Conservation (phyloP, 2,888 invertebrate species). For the Trisateles emortualis region DNA sequence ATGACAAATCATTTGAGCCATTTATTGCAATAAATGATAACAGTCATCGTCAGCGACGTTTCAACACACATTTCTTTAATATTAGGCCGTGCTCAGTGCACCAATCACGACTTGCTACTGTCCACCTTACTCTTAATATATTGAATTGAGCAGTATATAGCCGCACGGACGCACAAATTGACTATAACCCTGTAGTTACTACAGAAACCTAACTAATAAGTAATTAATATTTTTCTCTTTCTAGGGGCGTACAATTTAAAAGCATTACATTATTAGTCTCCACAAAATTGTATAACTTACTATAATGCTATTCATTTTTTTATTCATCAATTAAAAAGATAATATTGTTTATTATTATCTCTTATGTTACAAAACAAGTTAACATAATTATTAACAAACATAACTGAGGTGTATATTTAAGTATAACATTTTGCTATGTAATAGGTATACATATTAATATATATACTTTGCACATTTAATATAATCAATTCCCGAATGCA, state of each 20-base stretch:
- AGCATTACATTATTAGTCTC: constrained; percentile 80
- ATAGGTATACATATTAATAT: constrained; percentile 48
- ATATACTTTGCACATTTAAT: constrained; percentile 46
- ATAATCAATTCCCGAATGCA: constrained; percentile 80
- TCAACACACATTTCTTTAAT: constrained; percentile 51
- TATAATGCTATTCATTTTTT: constrained; percentile 68
- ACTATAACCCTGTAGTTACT: constrained; percentile 80
- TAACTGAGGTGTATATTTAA: constrained; percentile 45
- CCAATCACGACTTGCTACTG: constrained; percentile 69
- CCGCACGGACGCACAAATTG: constrained; percentile 83
- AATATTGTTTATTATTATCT: constrained; percentile 64
- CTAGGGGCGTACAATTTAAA: constrained; percentile 80
- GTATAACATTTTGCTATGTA: constrained; percentile 49
- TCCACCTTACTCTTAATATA: constrained; percentile 73
- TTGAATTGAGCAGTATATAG: constrained; percentile 81
- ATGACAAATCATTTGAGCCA: constrained; percentile 49
- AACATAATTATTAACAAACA: constrained; percentile 46
- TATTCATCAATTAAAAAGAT: constrained; percentile 68
- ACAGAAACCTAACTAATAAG: constrained; percentile 77
- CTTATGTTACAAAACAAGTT: constrained; percentile 64
- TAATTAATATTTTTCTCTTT: constrained; percentile 66
- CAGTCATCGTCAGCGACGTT: constrained; percentile 55
- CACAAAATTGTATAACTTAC: constrained; percentile 82
- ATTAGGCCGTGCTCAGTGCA: constrained; percentile 73
- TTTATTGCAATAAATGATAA: constrained; percentile 58